Evolutionary conservation across 2,888 invertebrate genomes (phyloP), one percentile per base, ranked within the genome.

Genomic region (Leptopilina myrica): DNA sequence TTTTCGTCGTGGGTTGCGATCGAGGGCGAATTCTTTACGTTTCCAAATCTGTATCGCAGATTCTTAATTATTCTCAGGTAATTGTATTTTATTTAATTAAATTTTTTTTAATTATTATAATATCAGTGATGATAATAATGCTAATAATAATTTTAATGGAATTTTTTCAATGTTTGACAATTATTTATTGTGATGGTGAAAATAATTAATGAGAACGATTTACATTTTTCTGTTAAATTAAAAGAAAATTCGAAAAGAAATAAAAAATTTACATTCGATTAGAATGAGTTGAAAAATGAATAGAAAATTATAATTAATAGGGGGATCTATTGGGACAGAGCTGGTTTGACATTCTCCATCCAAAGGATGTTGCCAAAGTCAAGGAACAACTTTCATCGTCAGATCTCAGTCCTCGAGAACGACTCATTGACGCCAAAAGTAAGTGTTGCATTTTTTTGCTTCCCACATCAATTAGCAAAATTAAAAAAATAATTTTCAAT

Each of bases 401-500:
- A 0, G 98, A 98, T 92, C 94, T 97, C 84, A 96, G 96, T 85
- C 97, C 98, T 0, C 93, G 98, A 64, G 98, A 98, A 92, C 93
- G 97, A 85, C 93, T 98, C 83, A 97, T 98, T 86, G 98, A 98
- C 92, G 97, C 97, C 76, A 98, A 97, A 94, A 98, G 97, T 98
- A 92, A 93, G 94, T 93, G 56, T 33, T n/a, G 6, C 53, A 78
- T 40, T 76, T 49, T 49, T 62, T n/a, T 20, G 20, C 20, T 53
- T 20, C 12, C 1, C 43, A 33, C 43, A 43, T 8, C 43, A 43
- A 43, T 43, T 43, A 43, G 5, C 8, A 43, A 43, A 43, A 43
- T 43, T 5, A 7, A 43, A 7, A 43, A 43, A 33, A 33, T 33
- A 43, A 5, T 43, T 43, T 43, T 43, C 1, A 20, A 20, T 1